These are phyloP conservation scores for Xylocampa areola DNA, from an alignment of 2,888 invertebrate species.

Conservation along the genomic window DNA sequence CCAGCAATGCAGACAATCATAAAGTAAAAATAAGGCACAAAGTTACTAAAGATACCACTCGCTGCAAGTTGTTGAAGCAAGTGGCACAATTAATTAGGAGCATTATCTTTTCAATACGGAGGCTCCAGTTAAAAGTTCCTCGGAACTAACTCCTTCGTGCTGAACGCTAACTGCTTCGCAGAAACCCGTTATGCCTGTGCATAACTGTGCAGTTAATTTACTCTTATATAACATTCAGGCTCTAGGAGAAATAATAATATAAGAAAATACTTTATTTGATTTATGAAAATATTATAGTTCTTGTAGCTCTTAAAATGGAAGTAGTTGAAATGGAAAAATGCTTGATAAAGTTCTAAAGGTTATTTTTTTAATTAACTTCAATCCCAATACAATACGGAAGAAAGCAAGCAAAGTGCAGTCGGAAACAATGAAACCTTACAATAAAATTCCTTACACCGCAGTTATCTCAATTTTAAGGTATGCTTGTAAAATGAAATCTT, in stretches of 20 bases:
- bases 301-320: background rate
- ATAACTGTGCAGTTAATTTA: conserved; percentile 46
- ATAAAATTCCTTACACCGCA: no score
- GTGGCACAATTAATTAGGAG: conserved; percentile 48
- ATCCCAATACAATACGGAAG: no score
- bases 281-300: no score
- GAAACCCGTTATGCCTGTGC: conserved; percentile 33
- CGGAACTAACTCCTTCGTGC: conserved; percentile 27
- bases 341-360: no score
- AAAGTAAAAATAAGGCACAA: conserved; percentile 10
- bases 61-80: conserved; percentile 40
- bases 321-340: no score
- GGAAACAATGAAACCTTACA: no score
- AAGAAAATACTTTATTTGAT: conserved; percentile 1
- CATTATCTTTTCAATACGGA: conserved; percentile 57
- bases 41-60: conserved; percentile 14
- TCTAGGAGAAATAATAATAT: conserved; percentile 9
- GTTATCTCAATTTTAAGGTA: no score
- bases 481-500: no score
- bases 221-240: conserved; percentile 26
- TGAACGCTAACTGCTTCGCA: conserved; percentile 33
- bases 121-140: conserved; percentile 52
- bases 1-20: conserved; percentile 1
- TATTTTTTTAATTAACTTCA: no score
- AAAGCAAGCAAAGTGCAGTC: no score